Evolutionary conservation across 2,797 vertebrate genomes (phyloP), one percentile per base, ranked within the genome.

Genomic region (Neomorphus geoffroyi): DNA sequence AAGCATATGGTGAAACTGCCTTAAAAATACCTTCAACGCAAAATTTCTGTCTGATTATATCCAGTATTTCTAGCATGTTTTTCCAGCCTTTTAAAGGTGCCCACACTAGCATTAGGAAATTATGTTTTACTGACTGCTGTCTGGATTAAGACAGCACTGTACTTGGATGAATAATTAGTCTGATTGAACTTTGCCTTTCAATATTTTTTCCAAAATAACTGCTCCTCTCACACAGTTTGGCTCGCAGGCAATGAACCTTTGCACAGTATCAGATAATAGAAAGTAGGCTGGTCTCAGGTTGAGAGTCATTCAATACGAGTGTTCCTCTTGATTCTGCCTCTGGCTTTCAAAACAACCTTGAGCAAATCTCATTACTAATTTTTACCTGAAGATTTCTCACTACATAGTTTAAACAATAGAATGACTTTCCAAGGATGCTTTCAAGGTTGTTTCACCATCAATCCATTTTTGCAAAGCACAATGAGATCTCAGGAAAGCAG

Each of bases 331-430:
- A 67, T 86, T 83, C 66, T 96, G 56, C 32, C 80, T 90, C 75
- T 91, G 81, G 81, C 85, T 80, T 94, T 88, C 58, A 46, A 88
- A 51, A 62, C 41, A 93, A 86, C 58, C 82, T 79, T 81, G 73
- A 91, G 48, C 32, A 88, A 84, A 91, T 60, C 80, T 88, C 62
- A 50, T 62, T 28, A 90, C 9, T 13, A 23, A 75, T 46, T 65
- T 69, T 56, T 39, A 56, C 56, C 57, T 92, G 56, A 23, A 48
- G 10, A 33, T 37, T 94, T 93, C 73, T 60, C 80, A 51, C 54
- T 73, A 66, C 28, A 16, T 9, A 80, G 35, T 12, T 70, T 74
- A 90, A 90, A 88, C 60, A 92, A 73, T 2, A 82, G 72, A 82
- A 85, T n/a, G 35, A 81, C 62, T 86, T 60, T 75, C 51, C 66